A percentile compares a stretch with the other conserved stretches of the same genome.
Conservation (phyloP, 53 echinoderm and acorn worm genomes). For the Zoroaster sp. region DNA sequence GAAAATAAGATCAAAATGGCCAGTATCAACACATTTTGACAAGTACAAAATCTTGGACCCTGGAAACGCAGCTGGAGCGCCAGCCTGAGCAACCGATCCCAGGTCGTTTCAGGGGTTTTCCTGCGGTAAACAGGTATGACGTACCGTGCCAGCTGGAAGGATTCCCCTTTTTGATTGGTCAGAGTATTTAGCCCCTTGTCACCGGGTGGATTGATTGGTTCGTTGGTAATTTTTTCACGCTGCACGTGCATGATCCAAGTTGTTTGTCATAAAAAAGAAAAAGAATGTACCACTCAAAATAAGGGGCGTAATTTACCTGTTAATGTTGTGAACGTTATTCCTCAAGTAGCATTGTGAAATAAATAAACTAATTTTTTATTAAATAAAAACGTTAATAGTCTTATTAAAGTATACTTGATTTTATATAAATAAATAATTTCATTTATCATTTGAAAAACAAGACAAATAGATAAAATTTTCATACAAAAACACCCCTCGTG, state of each 20-base stretch:
- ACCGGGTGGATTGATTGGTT: slow-evolving; percentile 32
- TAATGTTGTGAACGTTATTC: too few species aligned
- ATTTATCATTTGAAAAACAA: background rate
- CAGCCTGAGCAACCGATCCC: background rate
- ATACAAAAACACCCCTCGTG: background rate
- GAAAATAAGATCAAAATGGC: background rate
- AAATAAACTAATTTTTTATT: too few species aligned
- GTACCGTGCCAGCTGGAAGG: slow-evolving; percentile 39
- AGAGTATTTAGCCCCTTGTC: slow-evolving; percentile 48
- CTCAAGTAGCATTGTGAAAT: too few species aligned
- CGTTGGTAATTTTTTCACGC: background rate
- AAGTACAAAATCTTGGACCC: background rate
- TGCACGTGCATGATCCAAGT: slow-evolving; percentile 39
- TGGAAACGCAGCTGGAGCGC: slow-evolving; percentile 21
- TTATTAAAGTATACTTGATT: background rate
- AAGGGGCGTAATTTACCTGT: too few species aligned
- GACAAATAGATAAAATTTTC: background rate
- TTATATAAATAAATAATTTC: background rate
- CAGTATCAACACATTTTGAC: background rate
- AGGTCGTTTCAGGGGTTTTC: slow-evolving; percentile 33
- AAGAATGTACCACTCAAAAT: slow-evolving; percentile 21
- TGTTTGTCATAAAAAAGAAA: slow-evolving; percentile 37
- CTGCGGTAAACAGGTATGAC: slow-evolving; percentile 41
- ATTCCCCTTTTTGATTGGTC: slow-evolving; percentile 55
- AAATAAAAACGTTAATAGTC: too few species aligned